Evolutionary conservation across 2,797 vertebrate genomes (phyloP).

Genomic region (Coracias cyanogaster): DNA sequence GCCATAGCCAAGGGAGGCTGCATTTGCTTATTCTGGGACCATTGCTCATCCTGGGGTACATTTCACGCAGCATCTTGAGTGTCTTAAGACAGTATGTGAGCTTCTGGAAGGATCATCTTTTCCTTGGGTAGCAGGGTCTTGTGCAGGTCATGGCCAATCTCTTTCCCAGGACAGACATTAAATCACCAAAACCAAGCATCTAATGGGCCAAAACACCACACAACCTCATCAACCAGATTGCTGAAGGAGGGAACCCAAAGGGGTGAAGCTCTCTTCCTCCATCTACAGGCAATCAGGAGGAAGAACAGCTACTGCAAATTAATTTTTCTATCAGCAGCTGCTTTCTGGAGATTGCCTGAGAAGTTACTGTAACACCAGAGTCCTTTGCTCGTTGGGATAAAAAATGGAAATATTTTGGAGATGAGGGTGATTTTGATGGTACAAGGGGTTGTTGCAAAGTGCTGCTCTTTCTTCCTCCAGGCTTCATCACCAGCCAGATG

Average conservation of each 20-base stretch:
- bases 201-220: background rate
- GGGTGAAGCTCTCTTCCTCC: conserved; percentile 59
- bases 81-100: accelerated
- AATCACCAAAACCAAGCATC: background rate
- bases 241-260: background rate
- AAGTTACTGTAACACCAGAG: background rate
- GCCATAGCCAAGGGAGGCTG: background rate
- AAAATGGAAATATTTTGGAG: background rate
- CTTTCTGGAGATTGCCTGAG: background rate
- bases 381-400: background rate
- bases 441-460: background rate
- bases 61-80: accelerated
- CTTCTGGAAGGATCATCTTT: background rate
- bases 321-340: background rate
- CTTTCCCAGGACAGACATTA: background rate
- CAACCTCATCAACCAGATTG: accelerated
- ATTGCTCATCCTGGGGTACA: background rate
- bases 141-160: background rate
- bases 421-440: background rate
- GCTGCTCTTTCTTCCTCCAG: background rate
- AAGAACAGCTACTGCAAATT: background rate
- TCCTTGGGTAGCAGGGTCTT: no score
- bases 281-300: conserved; percentile 17
- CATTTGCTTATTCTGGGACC: background rate
- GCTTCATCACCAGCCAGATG: background rate